phyloP scores from a whole-genome alignment of 2,888 invertebrate genomes.

The Tenthredo mesomela region DNA sequence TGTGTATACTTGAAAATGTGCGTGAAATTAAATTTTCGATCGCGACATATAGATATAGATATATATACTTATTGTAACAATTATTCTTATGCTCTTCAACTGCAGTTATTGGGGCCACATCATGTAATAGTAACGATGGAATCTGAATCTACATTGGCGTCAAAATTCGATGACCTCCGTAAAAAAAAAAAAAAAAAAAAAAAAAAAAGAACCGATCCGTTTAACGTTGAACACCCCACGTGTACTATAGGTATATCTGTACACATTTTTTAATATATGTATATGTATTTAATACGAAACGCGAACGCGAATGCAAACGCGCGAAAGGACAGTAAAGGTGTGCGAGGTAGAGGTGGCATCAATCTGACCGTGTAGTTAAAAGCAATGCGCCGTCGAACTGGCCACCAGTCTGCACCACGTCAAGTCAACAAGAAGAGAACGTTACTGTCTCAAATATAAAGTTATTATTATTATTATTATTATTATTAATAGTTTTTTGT shows the following conservation, averaged over 20 bases:
- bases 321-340: slow-evolving; percentile 60
- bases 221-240: no score
- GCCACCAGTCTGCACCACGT: slow-evolving; percentile 72
- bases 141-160: no score
- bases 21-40: no score
- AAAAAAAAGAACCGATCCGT: no score
- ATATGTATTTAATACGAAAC: not conserved
- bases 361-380: slow-evolving; percentile 77
- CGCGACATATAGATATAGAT: no score
- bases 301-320: slow-evolving; percentile 29
- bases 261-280: not conserved
- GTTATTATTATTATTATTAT: not conserved
- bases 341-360: slow-evolving; percentile 65
- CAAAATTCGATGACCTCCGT: no score
- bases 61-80: no score
- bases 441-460: not conserved
- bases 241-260: not conserved
- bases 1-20: no score
- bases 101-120: no score
- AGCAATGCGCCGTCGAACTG: slow-evolving; percentile 73
- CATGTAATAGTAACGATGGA: no score
- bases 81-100: no score
- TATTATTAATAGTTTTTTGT: not conserved
- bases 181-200: no score
- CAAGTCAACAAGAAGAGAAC: slow-evolving; percentile 56